Evolutionary conservation across 2,797 vertebrate genomes (phyloP).

Genomic region (Chaunax sp.): DNA sequence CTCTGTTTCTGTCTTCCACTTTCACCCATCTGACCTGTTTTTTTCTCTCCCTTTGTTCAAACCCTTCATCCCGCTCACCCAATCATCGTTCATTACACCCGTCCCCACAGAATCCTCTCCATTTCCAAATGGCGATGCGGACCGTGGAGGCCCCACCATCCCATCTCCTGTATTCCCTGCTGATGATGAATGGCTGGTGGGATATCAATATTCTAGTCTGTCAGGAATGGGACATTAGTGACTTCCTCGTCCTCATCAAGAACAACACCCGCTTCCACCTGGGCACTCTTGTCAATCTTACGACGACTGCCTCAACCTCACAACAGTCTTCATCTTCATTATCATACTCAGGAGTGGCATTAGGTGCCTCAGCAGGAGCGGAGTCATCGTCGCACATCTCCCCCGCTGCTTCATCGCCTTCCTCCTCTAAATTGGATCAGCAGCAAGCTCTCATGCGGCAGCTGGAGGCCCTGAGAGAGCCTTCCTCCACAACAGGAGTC

Average conservation of each 20-base stretch:
- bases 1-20: background rate
- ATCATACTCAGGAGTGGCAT: conserved; percentile 33
- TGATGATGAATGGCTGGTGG: conserved; percentile 97
- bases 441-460: conserved; percentile 86
- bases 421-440: conserved; percentile 66
- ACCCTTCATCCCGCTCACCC: background rate
- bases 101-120: conserved; percentile 90
- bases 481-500: conserved; percentile 85
- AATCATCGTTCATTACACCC: conserved; percentile 6
- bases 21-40: background rate
- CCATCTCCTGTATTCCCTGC: conserved; percentile 91
- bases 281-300: conserved; percentile 91
- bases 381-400: conserved; percentile 70
- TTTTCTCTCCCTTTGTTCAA: background rate
- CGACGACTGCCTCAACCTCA: conserved; percentile 53
- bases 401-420: conserved; percentile 41
- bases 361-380: conserved; percentile 16
- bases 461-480: conserved; percentile 88
- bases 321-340: conserved; percentile 43
- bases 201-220: conserved; percentile 95
- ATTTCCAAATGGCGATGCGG: conserved; percentile 95
- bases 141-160: conserved; percentile 80
- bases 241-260: conserved; percentile 91
- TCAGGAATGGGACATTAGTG: conserved; percentile 92
- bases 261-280: conserved; percentile 94